Evolutionary conservation across 1,140 invertebrate species (phyloP), one percentile per base, ranked within the genome.

Genomic region (Diorhabda sublineata): DNA sequence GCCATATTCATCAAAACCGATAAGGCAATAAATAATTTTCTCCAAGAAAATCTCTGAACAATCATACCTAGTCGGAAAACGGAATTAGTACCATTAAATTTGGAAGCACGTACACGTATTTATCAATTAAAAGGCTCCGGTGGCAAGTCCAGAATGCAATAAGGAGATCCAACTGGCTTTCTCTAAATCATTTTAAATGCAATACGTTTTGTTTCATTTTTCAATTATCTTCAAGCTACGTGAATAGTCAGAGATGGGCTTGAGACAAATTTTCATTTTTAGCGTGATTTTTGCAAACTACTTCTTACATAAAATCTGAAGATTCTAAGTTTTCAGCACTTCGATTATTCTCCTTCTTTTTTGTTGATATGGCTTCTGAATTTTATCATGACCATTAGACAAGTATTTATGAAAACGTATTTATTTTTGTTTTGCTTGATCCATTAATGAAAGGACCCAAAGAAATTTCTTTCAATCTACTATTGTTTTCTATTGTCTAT

Each of bases 171-270:
- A 52, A 4, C 47, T 6, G 47, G n/a, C 47, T 52, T 52, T 52
- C 71, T 66, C 45, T 76, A 75, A 75, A 75, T 75, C 75, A 75
- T 76, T 76, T 76, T 71, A 69, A 76, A 76, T 71, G 71, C 71
- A 63, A 75, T 75, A 71, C 66, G 66, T 64, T 72, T 74, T 73
- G 73, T 75, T 73, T 71, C 69, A 71, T 74, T 72, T 74, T 74
- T 74, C 73, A 74, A 74, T 74, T 74, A 74, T 72, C 73, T 72
- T 69, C 60, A 58, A 52, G 63, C 56, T 65, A 61, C 64, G 63
- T 69, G 68, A 26, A 59, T 44, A 52, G 47, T 8, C 47, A 52
- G 47, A 52, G n/a, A 52, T 52, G 47, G 56, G 47, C 47, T 52
- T 52, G 6, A 52, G 47, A 52, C 26, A 26, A 26, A 26, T 26